Conservation (phyloP, 1,140 invertebrate species). For the Meloidogyne exigua region DNA sequence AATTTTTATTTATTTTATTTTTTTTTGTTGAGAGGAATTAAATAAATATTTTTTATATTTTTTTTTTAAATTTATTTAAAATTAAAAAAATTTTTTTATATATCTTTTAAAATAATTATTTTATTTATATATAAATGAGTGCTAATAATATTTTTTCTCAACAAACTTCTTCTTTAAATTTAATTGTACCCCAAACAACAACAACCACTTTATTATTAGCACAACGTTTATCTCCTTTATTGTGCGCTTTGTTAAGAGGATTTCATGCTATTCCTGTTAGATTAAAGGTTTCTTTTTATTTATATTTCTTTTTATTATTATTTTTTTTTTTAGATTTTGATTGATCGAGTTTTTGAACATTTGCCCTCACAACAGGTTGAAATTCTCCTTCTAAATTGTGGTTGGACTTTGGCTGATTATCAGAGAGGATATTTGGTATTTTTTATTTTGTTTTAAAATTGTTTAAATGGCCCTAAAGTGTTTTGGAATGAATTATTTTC, state of each 20-base stretch:
- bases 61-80: no score
- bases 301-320: background rate
- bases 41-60: no score
- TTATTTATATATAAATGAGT: no score
- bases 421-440: background rate
- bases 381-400: background rate
- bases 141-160: no score
- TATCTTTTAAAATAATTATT: no score
- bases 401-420: background rate
- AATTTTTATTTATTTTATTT: no score
- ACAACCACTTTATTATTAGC: background rate
- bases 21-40: no score
- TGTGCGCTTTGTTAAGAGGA: background rate
- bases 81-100: no score
- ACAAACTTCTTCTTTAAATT: no score
- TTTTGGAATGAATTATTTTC: background rate
- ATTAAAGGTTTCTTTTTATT: conserved; percentile 14
- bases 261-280: conserved; percentile 41
- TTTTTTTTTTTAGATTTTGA: background rate
- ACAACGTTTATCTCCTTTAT: conserved; percentile 4
- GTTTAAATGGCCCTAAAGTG: no score
- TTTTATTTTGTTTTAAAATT: background rate
- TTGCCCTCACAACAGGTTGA: background rate
- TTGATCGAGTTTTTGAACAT: background rate
- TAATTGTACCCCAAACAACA: no score